These are phyloP conservation scores for Scaptodrosophila lebanonensis DNA, from an alignment of 1,140 invertebrate genomes.

Conservation along the genomic window DNA sequence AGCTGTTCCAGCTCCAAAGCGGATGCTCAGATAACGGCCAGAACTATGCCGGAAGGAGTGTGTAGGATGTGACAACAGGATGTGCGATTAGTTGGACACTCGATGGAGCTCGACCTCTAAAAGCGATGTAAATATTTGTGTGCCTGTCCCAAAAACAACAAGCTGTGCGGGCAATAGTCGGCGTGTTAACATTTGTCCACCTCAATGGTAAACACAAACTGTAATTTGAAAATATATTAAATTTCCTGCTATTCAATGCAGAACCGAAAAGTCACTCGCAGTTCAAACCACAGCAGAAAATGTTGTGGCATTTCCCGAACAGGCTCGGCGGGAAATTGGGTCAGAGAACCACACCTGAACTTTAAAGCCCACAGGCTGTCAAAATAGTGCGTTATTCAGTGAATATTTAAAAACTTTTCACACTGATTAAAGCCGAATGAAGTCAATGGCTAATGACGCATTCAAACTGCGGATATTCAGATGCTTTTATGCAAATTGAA, in stretches of 20 bases:
- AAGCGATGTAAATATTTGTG: too few species aligned
- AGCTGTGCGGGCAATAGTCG: background rate
- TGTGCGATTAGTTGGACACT: constrained; percentile 12
- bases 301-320: background rate
- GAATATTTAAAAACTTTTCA: background rate
- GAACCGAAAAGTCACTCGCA: background rate
- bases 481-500: constrained; percentile 16
- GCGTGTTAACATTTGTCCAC: background rate
- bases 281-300: constrained; percentile 5
- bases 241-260: background rate
- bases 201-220: constrained; percentile 21
- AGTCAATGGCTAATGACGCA: constrained; percentile 23
- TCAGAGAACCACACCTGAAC: background rate
- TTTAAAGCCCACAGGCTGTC: background rate
- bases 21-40: constrained; percentile 31
- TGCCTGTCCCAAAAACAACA: too few species aligned
- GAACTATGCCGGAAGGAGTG: background rate
- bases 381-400: background rate
- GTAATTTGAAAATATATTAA: background rate
- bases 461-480: constrained; percentile 22
- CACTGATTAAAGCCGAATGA: constrained; percentile 1
- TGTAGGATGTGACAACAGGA: constrained; percentile 15
- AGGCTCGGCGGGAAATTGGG: background rate
- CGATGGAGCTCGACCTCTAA: too few species aligned
- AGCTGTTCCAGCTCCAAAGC: too few species aligned